Base-by-base conservation (phyloP, 2,888 invertebrate species). In the Leptura quadrifasciata region DNA sequence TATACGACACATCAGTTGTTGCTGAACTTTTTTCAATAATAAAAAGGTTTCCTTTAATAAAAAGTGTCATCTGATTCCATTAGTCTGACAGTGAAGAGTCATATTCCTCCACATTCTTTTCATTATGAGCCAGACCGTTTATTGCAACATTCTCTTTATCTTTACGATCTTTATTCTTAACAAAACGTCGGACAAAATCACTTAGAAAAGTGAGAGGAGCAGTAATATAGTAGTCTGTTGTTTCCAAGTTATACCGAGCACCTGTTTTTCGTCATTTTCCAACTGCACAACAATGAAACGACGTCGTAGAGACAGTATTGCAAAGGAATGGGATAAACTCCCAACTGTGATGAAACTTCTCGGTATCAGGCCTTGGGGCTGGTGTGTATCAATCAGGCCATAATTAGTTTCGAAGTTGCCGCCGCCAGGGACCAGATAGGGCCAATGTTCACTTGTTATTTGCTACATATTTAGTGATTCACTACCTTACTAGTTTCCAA, bases 361-460 rank as follows among this genome's bases (percentile, higher is more conserved):
- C 57, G 15, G 20, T 63, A 58, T 54, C 57, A 20, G 27, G 31
- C 47, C 54, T 8, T 6, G 5, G 55, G 72, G 67, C 69, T 54
- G 75, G 57, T 67, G 78, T 81, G 83, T 82, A 84, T 84, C 83
- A 82, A 84, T 84, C 85, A 84, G 82, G 80, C 75, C 74, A 76
- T 85, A 85, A 85, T 84, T 85, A 84, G 85, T 84, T 85, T 81
- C 76, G 78, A 81, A 84, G 81, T 82, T 83, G 72, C 68, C 65
- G 73, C 47, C 78, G 67, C 77, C 63, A 61, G 76, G 77, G 79
- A 81, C 78, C 60, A 72, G 76, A 79, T 72, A 75, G 79, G 76
- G 76, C 77, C 80, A 77, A 78, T 78, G 76, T 75, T 79, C 75
- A 79, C 79, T 80, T 76, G 78, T 72, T 78, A 76, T 71, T 73